Conservation (phyloP, 2,888 invertebrate species). For the Agrotis puta region DNA sequence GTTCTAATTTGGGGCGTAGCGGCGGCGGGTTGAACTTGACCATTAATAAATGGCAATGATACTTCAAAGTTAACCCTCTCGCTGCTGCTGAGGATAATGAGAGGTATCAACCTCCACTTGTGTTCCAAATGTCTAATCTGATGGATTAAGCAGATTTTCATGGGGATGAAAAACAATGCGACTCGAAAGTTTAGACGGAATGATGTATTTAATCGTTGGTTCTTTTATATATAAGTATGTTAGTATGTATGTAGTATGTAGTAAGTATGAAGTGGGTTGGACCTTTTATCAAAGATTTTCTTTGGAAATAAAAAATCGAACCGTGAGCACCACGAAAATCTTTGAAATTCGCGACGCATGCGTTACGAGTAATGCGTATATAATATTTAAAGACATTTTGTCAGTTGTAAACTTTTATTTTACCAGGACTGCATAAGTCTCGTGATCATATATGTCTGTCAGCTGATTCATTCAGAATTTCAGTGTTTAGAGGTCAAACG, state of each 20-base stretch:
- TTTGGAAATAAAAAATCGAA: too few species aligned
- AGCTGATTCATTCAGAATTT: not conserved
- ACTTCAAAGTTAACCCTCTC: slow-evolving; percentile 90
- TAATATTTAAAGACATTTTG: not conserved
- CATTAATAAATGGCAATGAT: slow-evolving; percentile 90
- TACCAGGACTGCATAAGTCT: not conserved
- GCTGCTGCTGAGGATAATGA: slow-evolving; percentile 76
- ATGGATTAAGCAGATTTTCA: slow-evolving; percentile 54
- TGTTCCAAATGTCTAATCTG: slow-evolving; percentile 62
- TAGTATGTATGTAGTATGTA: too few species aligned
- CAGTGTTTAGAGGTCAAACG: not conserved
- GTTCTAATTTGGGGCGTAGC: slow-evolving; percentile 80
- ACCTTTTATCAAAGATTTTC: too few species aligned
- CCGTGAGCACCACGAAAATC: too few species aligned
- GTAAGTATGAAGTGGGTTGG: too few species aligned
- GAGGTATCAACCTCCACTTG: slow-evolving; percentile 80
- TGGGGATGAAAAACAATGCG: slow-evolving; percentile 46
- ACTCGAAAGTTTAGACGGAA: slow-evolving; percentile 39
- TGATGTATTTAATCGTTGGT: not conserved
- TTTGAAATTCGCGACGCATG: too few species aligned
- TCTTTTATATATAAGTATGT: not conserved
- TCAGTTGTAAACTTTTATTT: not conserved
- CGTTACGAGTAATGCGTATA: too few species aligned
- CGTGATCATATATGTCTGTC: not conserved
- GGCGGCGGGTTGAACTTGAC: slow-evolving; percentile 84